Base-by-base conservation (phyloP, 2,888 invertebrate genomes). In the Nomada goodeniana region DNA sequence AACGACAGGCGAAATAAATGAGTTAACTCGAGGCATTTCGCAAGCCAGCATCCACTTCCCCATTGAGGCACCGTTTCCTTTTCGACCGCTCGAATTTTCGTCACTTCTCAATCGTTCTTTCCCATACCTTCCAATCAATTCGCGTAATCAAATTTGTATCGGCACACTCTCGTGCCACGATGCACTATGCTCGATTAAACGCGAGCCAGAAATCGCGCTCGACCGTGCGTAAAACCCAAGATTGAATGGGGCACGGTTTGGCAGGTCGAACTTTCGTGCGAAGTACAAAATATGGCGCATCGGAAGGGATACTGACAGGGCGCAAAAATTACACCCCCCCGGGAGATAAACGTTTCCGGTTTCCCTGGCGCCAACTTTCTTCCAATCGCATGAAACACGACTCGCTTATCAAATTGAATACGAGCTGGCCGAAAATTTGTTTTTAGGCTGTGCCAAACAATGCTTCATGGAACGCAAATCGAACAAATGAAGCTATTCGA, bases 381-480 rank as follows among this genome's bases (percentile, higher is more conserved):
- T 61, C 77, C 60, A 50, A 63, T 71, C 77, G 44, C 61, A 61
- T 23, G 50, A 72, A 18, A 26, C 53, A 80, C 20, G 67, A 52
- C 55, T 67, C 77, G 67, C 77, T 80, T 77, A 77, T 67, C 77
- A 77, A 80, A 80, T 80, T 80, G 71, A 67, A 68, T 80, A 67
- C 50, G 15, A 70, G 18, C 52, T 18, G 26, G 53, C 47, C 76
- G 42, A 53, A 60, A 64, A 36, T 70, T 26, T 67, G 29, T 47
- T 36, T 1, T 26, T 18, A 53, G 9, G 29, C 11, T 11, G 11
- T 7, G 11, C 11, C 9, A 7, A 36, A 50, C 5, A 0, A 50
- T 36, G 7, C 7, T 36, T 36, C 5, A 36, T 36, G 0, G 7
- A 1, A 36, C 36, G 36, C 36, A 7, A 36, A 36, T 36, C 36